These are phyloP conservation scores for Tetragonisca angustula DNA, from an alignment of 2,888 invertebrate genomes.

Conservation along the genomic window DNA sequence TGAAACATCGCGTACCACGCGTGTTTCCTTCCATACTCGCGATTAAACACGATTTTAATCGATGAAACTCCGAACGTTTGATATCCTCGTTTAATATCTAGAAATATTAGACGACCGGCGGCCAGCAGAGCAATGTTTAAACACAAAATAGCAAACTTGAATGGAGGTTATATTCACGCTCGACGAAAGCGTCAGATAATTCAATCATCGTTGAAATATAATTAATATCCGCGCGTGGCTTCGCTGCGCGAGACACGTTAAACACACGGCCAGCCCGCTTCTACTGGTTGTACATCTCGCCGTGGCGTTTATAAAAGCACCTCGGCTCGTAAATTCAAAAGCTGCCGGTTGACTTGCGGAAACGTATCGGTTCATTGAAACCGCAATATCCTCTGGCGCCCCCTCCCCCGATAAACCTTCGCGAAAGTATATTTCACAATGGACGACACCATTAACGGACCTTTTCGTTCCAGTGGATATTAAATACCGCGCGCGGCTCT, in stretches of 20 bases:
- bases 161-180: background rate
- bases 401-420: slow-evolving; percentile 13
- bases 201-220: too few relatives aligned
- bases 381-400: slow-evolving; percentile 8
- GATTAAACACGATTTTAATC: background rate
- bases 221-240: background rate
- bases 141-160: background rate
- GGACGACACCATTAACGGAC: background rate
- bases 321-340: slow-evolving; percentile 21
- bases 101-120: too few relatives aligned
- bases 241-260: slow-evolving; percentile 14
- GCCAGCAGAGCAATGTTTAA: background rate
- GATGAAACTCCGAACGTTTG: background rate
- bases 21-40: background rate
- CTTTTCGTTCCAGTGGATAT: background rate
- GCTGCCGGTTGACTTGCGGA: slow-evolving; percentile 1
- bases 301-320: slow-evolving; percentile 9
- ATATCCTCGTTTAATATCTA: background rate
- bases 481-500: background rate
- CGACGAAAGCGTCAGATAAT: slow-evolving; percentile 3
- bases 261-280: background rate
- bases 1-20: background rate
- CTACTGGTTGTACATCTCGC: slow-evolving; percentile 2
- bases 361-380: slow-evolving; percentile 38
- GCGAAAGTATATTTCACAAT: slow-evolving; percentile 3